phyloP scores from a whole-genome alignment of 2,113 vertebrate genomes.

The Micronycteris hirsuta region DNA sequence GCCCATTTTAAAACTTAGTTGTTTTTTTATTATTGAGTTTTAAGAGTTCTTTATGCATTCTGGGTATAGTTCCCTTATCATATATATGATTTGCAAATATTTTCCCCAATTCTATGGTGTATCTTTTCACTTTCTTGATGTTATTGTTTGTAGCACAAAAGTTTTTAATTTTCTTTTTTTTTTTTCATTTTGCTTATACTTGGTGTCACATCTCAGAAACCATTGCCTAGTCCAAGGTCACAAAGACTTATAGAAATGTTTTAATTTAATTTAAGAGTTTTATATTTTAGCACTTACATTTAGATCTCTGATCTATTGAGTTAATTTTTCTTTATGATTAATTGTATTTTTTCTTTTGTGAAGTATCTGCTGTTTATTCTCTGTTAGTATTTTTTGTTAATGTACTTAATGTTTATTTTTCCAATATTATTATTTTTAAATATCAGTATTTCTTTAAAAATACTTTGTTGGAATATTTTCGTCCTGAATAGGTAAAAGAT shows the following conservation, averaged over 20 bases:
- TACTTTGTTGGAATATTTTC: not conserved
- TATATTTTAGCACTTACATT: not conserved
- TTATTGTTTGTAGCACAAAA: no score
- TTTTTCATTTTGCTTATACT: not conserved
- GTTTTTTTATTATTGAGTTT: no score
- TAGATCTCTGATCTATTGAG: not conserved
- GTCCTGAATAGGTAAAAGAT: not conserved
- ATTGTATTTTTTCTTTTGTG: conserved; percentile 1
- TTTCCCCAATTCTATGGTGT: no score
- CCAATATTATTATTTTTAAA: not conserved
- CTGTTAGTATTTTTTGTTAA: not conserved
- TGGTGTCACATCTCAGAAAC: conserved; percentile 3
- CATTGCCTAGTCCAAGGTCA: not conserved
- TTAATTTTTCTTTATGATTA: not conserved
- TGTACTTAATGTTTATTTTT: not conserved
- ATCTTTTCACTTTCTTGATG: no score
- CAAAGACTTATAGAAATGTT: not conserved
- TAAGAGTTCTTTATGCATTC: no score
- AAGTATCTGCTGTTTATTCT: not conserved
- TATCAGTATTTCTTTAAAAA: not conserved
- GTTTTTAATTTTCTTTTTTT: not conserved
- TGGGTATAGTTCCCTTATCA: no score
- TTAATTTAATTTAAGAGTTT: conserved; percentile 16
- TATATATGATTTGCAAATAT: no score
- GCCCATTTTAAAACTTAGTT: no score